Percentiles rank a stretch among this genome's conserved stretches.
These are phyloP conservation scores for Catostylus mosaicus DNA, from an alignment of 30 jellyfish, hydroid and myxozoan genomes.

Conservation along the genomic window DNA sequence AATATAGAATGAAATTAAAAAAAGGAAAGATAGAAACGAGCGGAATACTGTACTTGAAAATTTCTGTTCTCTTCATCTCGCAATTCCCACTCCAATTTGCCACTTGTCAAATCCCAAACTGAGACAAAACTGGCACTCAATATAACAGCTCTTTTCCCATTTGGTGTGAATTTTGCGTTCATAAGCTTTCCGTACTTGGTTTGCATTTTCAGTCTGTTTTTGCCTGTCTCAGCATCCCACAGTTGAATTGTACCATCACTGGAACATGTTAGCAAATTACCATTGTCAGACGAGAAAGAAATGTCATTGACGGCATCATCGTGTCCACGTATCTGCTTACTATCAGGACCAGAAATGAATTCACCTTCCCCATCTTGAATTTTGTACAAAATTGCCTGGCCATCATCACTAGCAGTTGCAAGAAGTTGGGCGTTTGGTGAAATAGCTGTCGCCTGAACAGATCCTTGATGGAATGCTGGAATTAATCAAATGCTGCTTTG, in stretches of 20 bases:
- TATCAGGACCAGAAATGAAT: slow-evolving; percentile 80
- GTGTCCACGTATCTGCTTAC: slow-evolving; percentile 71
- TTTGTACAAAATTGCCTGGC: slow-evolving; percentile 64
- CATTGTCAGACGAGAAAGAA: slow-evolving; percentile 66
- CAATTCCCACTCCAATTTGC: slow-evolving; percentile 45
- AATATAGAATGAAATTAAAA: background rate
- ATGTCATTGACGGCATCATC: slow-evolving; percentile 71
- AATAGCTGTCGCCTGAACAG: slow-evolving; percentile 64
- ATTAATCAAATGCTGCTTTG: too few relatives aligned
- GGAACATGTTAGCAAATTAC: slow-evolving; percentile 67
- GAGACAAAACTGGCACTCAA: slow-evolving; percentile 57
- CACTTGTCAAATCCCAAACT: slow-evolving; percentile 68
- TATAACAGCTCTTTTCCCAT: slow-evolving; percentile 58
- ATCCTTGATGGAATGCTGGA: slow-evolving; percentile 75
- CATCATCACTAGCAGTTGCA: slow-evolving; percentile 82
- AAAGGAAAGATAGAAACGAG: too few relatives aligned
- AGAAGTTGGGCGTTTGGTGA: slow-evolving; percentile 76
- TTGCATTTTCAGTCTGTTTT: slow-evolving; percentile 28
- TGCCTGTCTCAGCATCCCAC: slow-evolving; percentile 84
- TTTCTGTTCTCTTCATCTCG: slow-evolving; percentile 73
- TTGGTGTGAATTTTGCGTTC: slow-evolving; percentile 60
- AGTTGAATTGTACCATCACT: slow-evolving; percentile 72
- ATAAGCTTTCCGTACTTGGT: slow-evolving; percentile 63
- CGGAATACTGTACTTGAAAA: slow-evolving; percentile 72
- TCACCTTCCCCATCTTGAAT: slow-evolving; percentile 82